Evolutionary conservation across 2,113 vertebrate species (phyloP), one percentile per base, ranked within the genome.

Genomic region (Tauraco erythrolophus): DNA sequence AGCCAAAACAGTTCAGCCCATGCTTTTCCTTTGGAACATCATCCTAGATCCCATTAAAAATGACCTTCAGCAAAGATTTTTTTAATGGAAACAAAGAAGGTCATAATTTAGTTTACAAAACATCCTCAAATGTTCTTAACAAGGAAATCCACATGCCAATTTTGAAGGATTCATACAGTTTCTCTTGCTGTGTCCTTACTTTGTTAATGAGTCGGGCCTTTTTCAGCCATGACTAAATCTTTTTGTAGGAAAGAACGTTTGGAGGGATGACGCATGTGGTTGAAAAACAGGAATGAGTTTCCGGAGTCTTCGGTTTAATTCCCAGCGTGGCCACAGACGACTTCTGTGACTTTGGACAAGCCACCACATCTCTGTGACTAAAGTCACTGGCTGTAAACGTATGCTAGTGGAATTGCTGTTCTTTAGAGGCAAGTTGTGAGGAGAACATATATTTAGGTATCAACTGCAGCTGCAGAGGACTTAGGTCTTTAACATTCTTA

Each of bases 321-420:
- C 69, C 80, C 61, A 84, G 48, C 35, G 57, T 94, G 91, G 60
- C 95, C 94, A 94, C 91, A 91, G 83, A 89, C 76, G 92, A 97
- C 85, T 88, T 93, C 25, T 66, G 66, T 74, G 68, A 94, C 92
- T 94, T 80, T 78, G 71, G 84, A 60, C 27, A 81, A 93, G 68
- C 66, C 56, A 74, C 71, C 58, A 37, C 76, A 72, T 94, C 85
- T 93, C 83, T 95, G 74, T 93, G 88, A 84, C 65, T 88, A 75
- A 94, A 83, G 79, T 87, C 43, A 56, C 60, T 48, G n/a, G 23
- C 56, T 82, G 76, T 78, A 92, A 92, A 89, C 48, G 75, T 68
- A 66, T 71, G 53, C 46, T 74, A 66, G 76, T 48, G 68, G 54
- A 81, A 70, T 74, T 88, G 80, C 37, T 88, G 41, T 91, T 86